These are phyloP conservation scores for Dunckerocampus dactyliophorus DNA, from an alignment of 2,113 vertebrate genomes.

Conservation along the genomic window DNA sequence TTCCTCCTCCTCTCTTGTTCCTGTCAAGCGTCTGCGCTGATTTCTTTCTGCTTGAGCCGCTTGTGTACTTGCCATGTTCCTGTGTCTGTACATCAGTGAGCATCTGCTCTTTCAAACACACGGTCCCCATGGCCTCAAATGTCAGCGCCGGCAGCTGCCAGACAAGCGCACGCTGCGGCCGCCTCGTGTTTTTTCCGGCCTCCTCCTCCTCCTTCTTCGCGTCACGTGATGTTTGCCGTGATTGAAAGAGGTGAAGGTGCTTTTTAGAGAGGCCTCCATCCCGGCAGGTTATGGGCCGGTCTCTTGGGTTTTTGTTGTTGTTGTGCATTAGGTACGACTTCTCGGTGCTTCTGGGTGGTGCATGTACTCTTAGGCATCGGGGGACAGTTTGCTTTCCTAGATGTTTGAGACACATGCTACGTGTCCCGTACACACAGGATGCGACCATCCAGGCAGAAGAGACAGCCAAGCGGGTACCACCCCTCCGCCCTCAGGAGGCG, in stretches of 20 bases:
- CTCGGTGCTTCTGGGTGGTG: slow-evolving; percentile 52
- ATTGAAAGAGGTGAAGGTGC: slow-evolving; percentile 61
- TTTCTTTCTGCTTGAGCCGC: slow-evolving; percentile 57
- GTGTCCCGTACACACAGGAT: slow-evolving; percentile 36
- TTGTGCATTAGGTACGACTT: slow-evolving; percentile 39
- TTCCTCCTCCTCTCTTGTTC: slow-evolving; percentile 42
- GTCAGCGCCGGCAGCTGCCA: slow-evolving; percentile 70
- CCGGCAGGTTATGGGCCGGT: slow-evolving; percentile 46
- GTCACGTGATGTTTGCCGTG: slow-evolving; percentile 85
- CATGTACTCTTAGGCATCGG: slow-evolving; percentile 29
- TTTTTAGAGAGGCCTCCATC: slow-evolving; percentile 88
- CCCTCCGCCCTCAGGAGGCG: slow-evolving; percentile 61
- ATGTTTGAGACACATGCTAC: background rate
- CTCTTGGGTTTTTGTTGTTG: slow-evolving; percentile 1
- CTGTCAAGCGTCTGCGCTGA: slow-evolving; percentile 58
- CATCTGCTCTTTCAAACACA: slow-evolving; percentile 68
- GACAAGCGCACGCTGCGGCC: slow-evolving; percentile 65
- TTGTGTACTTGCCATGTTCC: slow-evolving; percentile 66
- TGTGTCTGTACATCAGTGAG: slow-evolving; percentile 65
- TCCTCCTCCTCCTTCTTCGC: slow-evolving; percentile 63
- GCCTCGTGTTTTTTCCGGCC: slow-evolving; percentile 51
- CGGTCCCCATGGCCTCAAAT: slow-evolving; percentile 71
- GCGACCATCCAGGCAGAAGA: slow-evolving; percentile 75
- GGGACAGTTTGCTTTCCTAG: slow-evolving; percentile 34
- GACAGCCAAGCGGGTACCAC: slow-evolving; percentile 55